Evolutionary conservation across 92 coral and sea anemone genomes (phyloP), one percentile per base, ranked within the genome.

Genomic region (Pocillopora meandrina): DNA sequence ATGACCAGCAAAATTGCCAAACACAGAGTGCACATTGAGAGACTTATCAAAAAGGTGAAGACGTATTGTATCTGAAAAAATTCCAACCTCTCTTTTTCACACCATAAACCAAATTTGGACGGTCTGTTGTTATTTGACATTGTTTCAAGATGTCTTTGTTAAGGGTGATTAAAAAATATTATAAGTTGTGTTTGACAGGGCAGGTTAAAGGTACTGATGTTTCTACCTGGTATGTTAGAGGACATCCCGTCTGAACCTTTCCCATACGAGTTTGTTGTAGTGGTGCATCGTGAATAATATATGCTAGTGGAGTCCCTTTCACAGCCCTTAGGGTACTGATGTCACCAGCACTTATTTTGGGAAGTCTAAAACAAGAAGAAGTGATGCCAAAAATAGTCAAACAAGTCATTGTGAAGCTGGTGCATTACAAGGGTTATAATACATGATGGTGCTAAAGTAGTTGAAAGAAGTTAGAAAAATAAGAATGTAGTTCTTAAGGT

Each of bases 1-100:
- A 34, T 87, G 66, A 87, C 90, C 59, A 60, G 56, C 69, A 87
- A 87, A 62, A 80, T 87, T 80, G 90, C 90, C 80, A 87, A 87
- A 72, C 90, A 87, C 86, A 81, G 90, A 79, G 87, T 80, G 66
- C 90, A 86, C 65, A 86, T 86, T 80, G 90, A 86, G 71, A 86
- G 90, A 76, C 62, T 71, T 13, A 87, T 87, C 23, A 68, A 66
- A 60, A 80, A 81, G 81, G 87, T 87, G 83, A 87, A 87, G 74
- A 87, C 72, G 74, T 71, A 87, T 72, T 72, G 58, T 87, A 59
- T 81, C 87, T 31, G 26, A 62, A 65, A 20, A 71, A 12, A 52
- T 87, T 56, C 90, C 90, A 71, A 87, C 90, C 80, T 55, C 81
- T 68, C 86, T 87, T 65, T 87, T 87, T 74, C 56, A 74, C 33